Percentiles rank a stretch among this genome's conserved stretches.
Evolutionary conservation across 2,888 invertebrate genomes (phyloP).

Genomic region (Nomada ferruginata): DNA sequence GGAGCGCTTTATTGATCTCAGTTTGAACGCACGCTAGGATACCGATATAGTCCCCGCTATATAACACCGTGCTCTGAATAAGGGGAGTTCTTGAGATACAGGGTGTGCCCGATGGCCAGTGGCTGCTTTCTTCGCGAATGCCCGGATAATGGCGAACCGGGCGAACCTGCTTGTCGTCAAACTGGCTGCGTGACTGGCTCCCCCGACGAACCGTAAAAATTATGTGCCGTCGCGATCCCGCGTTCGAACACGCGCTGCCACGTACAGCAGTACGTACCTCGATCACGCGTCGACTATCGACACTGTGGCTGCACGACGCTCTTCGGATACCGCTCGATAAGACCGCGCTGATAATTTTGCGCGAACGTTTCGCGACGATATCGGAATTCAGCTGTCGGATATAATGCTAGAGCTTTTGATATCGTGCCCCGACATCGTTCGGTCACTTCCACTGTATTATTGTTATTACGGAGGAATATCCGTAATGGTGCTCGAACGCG

Average conservation of each 20-base stretch:
- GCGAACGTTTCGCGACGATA: conserved; percentile 7
- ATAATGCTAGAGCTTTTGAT: not conserved
- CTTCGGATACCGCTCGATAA: conserved; percentile 24
- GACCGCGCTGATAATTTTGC: conserved; percentile 3
- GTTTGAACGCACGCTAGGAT: conserved; percentile 82
- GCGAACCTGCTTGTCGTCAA: conserved; percentile 32
- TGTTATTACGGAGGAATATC: no score
- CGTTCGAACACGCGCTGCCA: not conserved
- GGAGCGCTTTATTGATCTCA: conserved; percentile 84
- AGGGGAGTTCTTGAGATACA: conserved; percentile 58
- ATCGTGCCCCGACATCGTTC: conserved; percentile 2
- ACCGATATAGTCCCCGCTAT: conserved; percentile 76
- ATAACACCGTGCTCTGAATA: conserved; percentile 66
- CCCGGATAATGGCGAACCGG: conserved; percentile 20
- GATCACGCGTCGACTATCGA: not conserved
- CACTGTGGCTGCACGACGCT: not conserved
- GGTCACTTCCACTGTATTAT: not conserved
- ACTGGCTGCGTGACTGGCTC: conserved; percentile 39
- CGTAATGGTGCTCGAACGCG: not conserved
- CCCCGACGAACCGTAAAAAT: conserved; percentile 20
- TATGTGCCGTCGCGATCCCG: conserved; percentile 26
- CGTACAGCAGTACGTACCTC: not conserved
- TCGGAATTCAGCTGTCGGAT: conserved; percentile 25
- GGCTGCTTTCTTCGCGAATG: conserved; percentile 31
- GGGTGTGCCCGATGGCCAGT: conserved; percentile 53